These are phyloP conservation scores for Aplysina aerophoba DNA, from an alignment of 37 sponge, comb jelly and placozoan genomes.

Conservation along the genomic window DNA sequence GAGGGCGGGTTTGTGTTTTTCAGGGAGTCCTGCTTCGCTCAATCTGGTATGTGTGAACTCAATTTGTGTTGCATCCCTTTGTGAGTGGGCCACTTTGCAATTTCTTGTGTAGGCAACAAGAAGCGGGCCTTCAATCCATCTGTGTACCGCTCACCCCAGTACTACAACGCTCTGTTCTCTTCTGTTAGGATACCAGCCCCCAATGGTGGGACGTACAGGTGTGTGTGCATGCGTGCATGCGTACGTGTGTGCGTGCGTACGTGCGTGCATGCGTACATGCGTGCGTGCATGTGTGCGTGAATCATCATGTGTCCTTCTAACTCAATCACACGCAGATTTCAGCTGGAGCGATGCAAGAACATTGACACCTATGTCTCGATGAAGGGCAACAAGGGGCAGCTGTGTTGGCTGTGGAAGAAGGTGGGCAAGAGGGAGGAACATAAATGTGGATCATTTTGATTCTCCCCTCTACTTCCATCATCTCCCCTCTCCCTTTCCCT, in stretches of 20 bases:
- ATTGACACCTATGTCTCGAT: slow-evolving; percentile 41
- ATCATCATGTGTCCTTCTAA: no score
- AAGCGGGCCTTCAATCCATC: neutral
- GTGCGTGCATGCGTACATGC: no score
- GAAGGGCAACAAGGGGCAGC: slow-evolving; percentile 45
- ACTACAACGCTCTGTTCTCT: slow-evolving; percentile 2
- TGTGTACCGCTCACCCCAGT: neutral
- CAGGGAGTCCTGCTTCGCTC: slow-evolving; percentile 60
- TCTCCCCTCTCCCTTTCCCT: no score
- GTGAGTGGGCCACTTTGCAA: neutral
- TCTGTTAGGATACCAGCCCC: slow-evolving; percentile 34
- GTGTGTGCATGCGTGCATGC: neutral
- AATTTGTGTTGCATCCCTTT: no score
- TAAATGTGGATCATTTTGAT: no score
- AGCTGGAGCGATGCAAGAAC: slow-evolving; percentile 32
- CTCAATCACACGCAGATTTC: no score
- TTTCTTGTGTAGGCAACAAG: neutral
- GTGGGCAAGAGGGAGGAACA: slow-evolving; percentile 7
- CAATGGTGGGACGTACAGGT: slow-evolving; percentile 29
- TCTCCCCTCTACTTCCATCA: no score
- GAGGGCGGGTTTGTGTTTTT: slow-evolving; percentile 58
- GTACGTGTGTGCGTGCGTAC: no score
- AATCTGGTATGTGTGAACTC: slow-evolving; percentile 36
- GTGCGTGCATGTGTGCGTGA: no score
- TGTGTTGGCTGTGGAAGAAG: slow-evolving; percentile 68